Evolutionary conservation across 2,113 vertebrate species (phyloP).

Genomic region (Sorex araneus): DNA sequence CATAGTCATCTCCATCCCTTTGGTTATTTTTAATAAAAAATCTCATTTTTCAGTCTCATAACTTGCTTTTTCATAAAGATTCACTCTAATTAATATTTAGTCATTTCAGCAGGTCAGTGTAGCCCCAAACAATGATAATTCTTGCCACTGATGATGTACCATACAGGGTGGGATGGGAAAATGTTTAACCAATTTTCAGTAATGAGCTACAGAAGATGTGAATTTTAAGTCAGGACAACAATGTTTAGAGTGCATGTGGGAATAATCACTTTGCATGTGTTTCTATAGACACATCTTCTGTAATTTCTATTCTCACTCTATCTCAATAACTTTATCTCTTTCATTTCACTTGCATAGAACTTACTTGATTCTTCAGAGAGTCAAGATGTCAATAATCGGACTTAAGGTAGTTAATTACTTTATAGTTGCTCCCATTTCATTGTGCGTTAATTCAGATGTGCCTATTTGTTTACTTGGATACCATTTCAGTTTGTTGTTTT

Average conservation of each 20-base stretch:
- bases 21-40: not conserved
- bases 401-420: not conserved
- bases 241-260: not conserved
- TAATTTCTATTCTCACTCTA: not conserved
- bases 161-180: not conserved
- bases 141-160: not conserved
- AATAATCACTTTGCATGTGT: not conserved
- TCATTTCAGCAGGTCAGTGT: not conserved
- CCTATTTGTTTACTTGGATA: not conserved
- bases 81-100: not conserved
- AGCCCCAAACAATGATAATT: not conserved
- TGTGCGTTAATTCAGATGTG: not conserved
- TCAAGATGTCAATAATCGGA: not conserved
- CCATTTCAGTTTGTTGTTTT: not conserved
- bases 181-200: not conserved
- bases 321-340: not conserved
- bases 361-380: not conserved
- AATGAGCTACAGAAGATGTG: not conserved
- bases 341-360: not conserved
- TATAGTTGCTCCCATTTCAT: not conserved
- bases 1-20: not conserved
- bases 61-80: not conserved
- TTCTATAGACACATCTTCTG: not conserved
- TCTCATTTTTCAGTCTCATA: not conserved
- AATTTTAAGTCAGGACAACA: not conserved